A percentile compares a stretch with the other conserved stretches of the same genome.
Evolutionary conservation across 2,797 vertebrate species (phyloP).

Genomic region (Arctocebus calabarensis): DNA sequence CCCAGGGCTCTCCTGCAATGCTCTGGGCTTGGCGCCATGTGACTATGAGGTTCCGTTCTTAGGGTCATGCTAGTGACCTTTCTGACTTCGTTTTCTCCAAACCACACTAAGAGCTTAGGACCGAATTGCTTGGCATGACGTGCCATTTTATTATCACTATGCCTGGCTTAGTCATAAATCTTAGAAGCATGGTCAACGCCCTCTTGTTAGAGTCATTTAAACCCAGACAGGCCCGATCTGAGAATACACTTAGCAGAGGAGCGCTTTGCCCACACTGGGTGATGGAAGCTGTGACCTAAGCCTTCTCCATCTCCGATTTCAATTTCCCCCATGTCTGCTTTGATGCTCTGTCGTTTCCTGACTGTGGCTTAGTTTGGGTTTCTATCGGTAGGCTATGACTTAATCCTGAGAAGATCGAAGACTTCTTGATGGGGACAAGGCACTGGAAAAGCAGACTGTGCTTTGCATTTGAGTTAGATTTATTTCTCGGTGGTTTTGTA

Average conservation of each 20-base stretch:
- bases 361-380: conserved; percentile 49
- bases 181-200: neutral
- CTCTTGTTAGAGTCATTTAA: conserved; percentile 60
- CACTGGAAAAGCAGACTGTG: conserved; percentile 1
- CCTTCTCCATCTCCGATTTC: conserved; percentile 19
- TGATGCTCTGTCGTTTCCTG: neutral
- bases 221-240: conserved; percentile 2
- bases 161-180: neutral
- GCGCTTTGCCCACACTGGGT: conserved; percentile 1
- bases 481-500: conserved; percentile 32
- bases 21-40: neutral
- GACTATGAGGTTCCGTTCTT: neutral
- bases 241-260: neutral
- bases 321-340: neutral
- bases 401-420: conserved; percentile 61
- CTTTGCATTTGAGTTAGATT: conserved; percentile 36
- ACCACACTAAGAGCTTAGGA: neutral
- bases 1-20: accelerated
- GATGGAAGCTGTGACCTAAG: conserved; percentile 12
- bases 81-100: conserved; percentile 6
- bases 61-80: accelerated
- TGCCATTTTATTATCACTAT: conserved; percentile 37
- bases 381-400: conserved; percentile 49
- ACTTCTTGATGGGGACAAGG: neutral
- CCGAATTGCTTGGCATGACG: neutral